These are phyloP conservation scores for Collichthys lucidus DNA, from an alignment of 2,113 vertebrate species.

Conservation along the genomic window DNA sequence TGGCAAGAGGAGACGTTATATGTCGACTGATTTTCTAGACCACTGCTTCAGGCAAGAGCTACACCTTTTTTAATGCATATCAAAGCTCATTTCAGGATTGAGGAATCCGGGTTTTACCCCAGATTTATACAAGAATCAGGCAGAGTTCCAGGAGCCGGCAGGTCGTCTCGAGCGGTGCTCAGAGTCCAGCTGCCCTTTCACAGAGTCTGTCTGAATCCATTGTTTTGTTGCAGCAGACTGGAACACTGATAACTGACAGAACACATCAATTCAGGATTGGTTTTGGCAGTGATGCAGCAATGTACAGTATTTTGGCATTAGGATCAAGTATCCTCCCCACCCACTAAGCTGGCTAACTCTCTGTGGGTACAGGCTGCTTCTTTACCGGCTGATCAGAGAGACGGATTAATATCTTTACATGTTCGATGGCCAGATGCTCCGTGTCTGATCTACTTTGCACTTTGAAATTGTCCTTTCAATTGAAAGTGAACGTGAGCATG, in stretches of 20 bases:
- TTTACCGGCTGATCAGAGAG: not conserved
- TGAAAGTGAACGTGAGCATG: not conserved
- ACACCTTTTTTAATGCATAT: not conserved
- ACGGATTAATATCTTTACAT: not conserved
- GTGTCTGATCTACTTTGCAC: not conserved
- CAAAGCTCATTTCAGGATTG: not conserved
- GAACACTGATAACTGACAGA: constrained; percentile 61
- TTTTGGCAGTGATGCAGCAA: constrained; percentile 54
- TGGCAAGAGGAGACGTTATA: constrained; percentile 55
- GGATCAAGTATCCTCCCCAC: constrained; percentile 41
- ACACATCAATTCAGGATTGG: constrained; percentile 41
- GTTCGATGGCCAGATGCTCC: not conserved
- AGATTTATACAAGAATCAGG: not conserved
- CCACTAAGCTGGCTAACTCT: constrained; percentile 22
- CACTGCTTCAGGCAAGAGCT: constrained; percentile 9
- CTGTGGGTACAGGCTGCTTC: not conserved
- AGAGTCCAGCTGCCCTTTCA: constrained; percentile 43
- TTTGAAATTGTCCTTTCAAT: not conserved
- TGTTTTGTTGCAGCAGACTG: constrained; percentile 60
- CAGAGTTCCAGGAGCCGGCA: constrained; percentile 11
- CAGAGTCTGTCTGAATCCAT: constrained; percentile 37
- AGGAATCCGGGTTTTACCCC: not conserved
- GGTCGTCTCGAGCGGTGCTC: not conserved
- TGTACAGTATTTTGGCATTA: constrained; percentile 41
- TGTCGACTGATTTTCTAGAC: constrained; percentile 17